phyloP scores from a whole-genome alignment of 2,113 vertebrate species.

The Calonectris borealis region DNA sequence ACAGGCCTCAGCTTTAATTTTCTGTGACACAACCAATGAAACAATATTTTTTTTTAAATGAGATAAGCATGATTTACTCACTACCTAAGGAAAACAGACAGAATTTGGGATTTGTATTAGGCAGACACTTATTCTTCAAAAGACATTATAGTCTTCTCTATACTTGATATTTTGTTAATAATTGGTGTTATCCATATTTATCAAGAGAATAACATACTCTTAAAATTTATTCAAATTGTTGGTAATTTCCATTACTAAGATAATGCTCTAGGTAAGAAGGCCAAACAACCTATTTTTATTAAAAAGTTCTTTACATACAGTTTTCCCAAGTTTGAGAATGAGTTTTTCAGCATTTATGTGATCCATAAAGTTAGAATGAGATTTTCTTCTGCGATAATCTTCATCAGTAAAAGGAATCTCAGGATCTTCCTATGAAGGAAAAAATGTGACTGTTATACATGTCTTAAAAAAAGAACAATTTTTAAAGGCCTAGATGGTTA shows the following conservation, averaged over 20 bases:
- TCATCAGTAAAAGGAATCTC: constrained; percentile 84
- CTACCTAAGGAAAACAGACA: background rate
- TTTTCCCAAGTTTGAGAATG: constrained; percentile 87
- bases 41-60: background rate
- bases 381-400: constrained; percentile 83
- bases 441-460: background rate
- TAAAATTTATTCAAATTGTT: background rate
- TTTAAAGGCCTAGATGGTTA: background rate
- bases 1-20: background rate
- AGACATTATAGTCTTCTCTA: background rate
- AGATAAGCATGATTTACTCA: background rate
- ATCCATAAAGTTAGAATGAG: constrained; percentile 83
- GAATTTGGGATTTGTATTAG: background rate
- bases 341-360: constrained; percentile 86
- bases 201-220: background rate
- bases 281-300: background rate
- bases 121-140: background rate
- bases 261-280: background rate
- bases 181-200: background rate
- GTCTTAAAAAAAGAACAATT: background rate
- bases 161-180: background rate
- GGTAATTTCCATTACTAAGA: background rate
- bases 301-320: constrained; percentile 71
- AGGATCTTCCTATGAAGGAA: constrained; percentile 76
- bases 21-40: background rate